Base-by-base conservation (phyloP, 2,113 vertebrate species). In the Otocyon megalotis region DNA sequence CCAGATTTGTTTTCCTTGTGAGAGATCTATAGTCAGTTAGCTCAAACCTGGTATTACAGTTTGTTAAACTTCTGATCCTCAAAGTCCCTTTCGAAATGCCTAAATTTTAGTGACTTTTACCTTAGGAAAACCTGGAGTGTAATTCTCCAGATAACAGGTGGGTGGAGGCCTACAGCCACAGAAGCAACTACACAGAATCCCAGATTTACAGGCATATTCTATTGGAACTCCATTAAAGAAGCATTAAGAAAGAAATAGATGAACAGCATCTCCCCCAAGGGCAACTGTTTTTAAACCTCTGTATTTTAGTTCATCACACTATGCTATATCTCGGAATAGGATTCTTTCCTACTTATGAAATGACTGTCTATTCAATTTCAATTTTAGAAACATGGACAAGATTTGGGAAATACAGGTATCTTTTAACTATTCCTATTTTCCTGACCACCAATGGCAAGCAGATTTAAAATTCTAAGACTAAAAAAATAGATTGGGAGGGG, bases 121-220 rank as follows among this genome's bases (percentile, higher is more conserved):
- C 72, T 88, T 80, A 83, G 4, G 17, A 80, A 94, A 98, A 96
- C 26, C 19, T 86, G 0, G 92, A 98, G 94, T 99, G 98, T 96
- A 99, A 94, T 99, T 99, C 98, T 98, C 96, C 92, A 92, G 97
- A 97, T 97, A 98, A 98, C 98, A 99, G 98, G 98, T 98, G 98
- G 99, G 98, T 99, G 98, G 98, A 98, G 99, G 99, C 97, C 98
- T 98, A 96, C 67, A 97, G 98, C 98, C 99, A 98, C 93, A 92
- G 97, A 98, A 98, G 95, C 92, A 95, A 97, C 97, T 74, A 14
- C 79, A 88, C 67, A 69, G 22, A 93, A 69, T 92, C 83, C 74
- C 65, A 93, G 90, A 69, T 88, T 93, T 86, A 58, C 48, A 97
- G 76, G 35, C 93, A 26, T 0, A 82, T 28, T 50, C 88, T 88